phyloP scores from a whole-genome alignment of 1,140 invertebrate genomes.

The Charaxes varanes region DNA sequence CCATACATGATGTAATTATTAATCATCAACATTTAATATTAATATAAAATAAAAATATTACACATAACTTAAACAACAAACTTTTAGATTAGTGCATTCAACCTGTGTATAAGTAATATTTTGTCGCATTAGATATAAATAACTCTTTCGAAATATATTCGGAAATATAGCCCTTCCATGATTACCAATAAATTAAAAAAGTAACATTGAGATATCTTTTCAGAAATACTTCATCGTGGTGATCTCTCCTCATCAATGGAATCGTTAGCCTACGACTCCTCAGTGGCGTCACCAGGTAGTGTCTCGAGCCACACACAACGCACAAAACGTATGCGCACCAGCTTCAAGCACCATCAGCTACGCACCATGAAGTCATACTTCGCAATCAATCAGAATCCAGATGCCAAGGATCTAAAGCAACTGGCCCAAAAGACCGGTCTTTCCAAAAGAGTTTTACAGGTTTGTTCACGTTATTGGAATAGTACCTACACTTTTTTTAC shows the following conservation, averaged over 20 bases:
- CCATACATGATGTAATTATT: too few relatives aligned
- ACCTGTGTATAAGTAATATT: too few relatives aligned
- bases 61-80: too few relatives aligned
- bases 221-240: constrained; percentile 83
- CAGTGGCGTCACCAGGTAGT: constrained; percentile 81
- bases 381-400: constrained; percentile 97
- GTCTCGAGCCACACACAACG: constrained; percentile 74
- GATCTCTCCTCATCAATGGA: constrained; percentile 87
- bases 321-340: constrained; percentile 95
- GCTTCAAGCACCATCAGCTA: constrained; percentile 97
- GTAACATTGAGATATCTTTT: constrained; percentile 39
- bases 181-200: too few relatives aligned
- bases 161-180: not conserved
- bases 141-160: not conserved
- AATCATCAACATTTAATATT: too few relatives aligned
- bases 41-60: too few relatives aligned
- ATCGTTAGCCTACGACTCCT: constrained; percentile 82
- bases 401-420: constrained; percentile 96
- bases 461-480: too few relatives aligned
- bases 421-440: constrained; percentile 97
- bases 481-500: too few relatives aligned
- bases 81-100: too few relatives aligned
- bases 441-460: constrained; percentile 96
- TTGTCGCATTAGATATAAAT: too few relatives aligned
- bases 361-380: constrained; percentile 98